Percentiles rank a stretch among this genome's conserved stretches.
Evolutionary conservation across 2,888 invertebrate genomes (phyloP).

Genomic region (Acleris emargana): DNA sequence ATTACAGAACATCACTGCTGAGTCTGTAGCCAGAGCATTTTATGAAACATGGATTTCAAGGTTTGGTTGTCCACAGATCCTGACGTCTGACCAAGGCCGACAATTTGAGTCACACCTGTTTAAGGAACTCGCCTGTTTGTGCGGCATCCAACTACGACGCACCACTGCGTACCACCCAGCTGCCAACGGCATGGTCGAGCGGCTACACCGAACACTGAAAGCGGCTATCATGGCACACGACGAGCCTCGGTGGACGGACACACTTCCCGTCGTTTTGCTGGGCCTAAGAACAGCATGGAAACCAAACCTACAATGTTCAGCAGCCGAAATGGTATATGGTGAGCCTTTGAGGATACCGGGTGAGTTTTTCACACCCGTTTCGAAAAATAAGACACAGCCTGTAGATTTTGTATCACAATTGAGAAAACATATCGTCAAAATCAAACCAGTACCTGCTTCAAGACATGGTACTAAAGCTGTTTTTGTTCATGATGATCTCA

Average conservation of each 20-base stretch:
- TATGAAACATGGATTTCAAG: too few species aligned
- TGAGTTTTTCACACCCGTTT: constrained; percentile 36
- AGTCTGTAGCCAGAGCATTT: too few species aligned
- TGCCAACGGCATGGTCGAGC: constrained; percentile 59
- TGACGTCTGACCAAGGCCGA: too few species aligned
- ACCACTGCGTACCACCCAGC: constrained; percentile 57
- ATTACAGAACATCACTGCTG: constrained; percentile 48
- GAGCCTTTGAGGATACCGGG: constrained; percentile 41
- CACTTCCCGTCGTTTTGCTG: constrained; percentile 38
- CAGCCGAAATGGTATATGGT: constrained; percentile 42
- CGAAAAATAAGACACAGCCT: neutral
- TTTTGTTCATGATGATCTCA: constrained; percentile 7
- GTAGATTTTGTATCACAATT: constrained; percentile 8
- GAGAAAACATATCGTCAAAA: neutral
- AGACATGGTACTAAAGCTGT: constrained; percentile 5
- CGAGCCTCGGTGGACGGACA: constrained; percentile 27
- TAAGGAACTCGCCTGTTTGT: too few species aligned
- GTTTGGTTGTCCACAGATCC: too few species aligned
- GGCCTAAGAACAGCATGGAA: constrained; percentile 40
- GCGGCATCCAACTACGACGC: constrained; percentile 34
- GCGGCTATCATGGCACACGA: constrained; percentile 40
- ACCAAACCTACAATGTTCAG: constrained; percentile 37
- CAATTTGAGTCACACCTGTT: too few species aligned
- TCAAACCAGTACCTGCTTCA: constrained; percentile 6
- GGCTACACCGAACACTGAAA: constrained; percentile 58